Base-by-base conservation (phyloP, 2,113 vertebrate genomes). In the Dromiciops gliroides region DNA sequence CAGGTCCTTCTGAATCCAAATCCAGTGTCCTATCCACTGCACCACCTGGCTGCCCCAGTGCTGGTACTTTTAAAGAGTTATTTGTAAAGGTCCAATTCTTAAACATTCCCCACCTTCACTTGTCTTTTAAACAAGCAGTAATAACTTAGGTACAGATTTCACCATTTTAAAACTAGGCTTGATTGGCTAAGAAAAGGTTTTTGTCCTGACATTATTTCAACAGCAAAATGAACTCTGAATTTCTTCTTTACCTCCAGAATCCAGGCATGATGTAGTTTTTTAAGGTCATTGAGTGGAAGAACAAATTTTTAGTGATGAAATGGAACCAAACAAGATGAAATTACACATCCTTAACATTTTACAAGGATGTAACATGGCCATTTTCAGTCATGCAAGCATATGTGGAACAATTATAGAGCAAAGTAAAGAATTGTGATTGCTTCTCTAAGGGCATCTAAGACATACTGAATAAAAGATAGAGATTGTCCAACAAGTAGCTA, bases 281-380 rank as follows among this genome's bases (percentile, higher is more conserved):
- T 90, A 92, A 24, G 51, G 75, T 95, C 91, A 95, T 48, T 96
- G 90, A 96, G 22, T 91, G 28, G 49, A 93, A 95, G 51, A 94
- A 95, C 90, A 93, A 37, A 2, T 3, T 96, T 75, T 92, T 91
- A 95, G 48, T 91, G 89, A 96, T 97, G 96, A 50, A 94, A 94
- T 91, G 90, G 28, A 44, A 95, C 90, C 31, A 94, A 95, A 48
- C 48, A 51, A 96, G 67, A 94, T 90, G 89, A 31, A 97, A 92
- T 95, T 96, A 88, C 22, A 92, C 93, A 93, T 94, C 96, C 51
- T 96, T 93, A 97, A 96, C 96, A 50, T 91, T 96, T 95, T 95
- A 60, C 89, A 97, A 83, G 31, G 25, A 31, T 92, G 93, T 67
- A 12, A 67, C 11, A 67, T 3, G 28, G 28, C 56, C 37, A 75